Evolutionary conservation across 2,797 vertebrate genomes (phyloP).

Genomic region (Ara ararauna): DNA sequence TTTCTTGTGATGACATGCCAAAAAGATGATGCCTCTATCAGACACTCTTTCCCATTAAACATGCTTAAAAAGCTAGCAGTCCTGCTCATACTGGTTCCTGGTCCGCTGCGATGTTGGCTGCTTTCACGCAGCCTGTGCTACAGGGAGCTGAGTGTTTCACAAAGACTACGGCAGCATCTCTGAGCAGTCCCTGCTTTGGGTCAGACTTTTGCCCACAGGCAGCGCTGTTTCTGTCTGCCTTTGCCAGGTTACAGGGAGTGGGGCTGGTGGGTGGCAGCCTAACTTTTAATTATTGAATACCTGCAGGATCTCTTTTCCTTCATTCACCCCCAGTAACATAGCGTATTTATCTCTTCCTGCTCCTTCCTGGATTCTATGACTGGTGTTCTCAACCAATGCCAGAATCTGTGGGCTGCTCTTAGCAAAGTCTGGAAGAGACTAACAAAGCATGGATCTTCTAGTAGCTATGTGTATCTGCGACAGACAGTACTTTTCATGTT

Average conservation of each 20-base stretch:
- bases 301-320: not conserved
- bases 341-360: not conserved
- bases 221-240: conserved; percentile 10
- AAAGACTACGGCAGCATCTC: not conserved
- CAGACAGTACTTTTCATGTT: not conserved
- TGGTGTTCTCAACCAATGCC: not conserved
- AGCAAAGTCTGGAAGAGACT: not conserved
- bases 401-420: not conserved
- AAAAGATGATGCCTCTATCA: conserved; percentile 42
- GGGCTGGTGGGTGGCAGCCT: not conserved
- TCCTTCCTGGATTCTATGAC: not conserved
- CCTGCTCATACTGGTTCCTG: not conserved
- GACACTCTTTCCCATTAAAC: not conserved
- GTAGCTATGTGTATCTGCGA: not conserved
- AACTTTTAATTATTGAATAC: not conserved
- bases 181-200: not conserved
- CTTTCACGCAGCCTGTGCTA: not conserved
- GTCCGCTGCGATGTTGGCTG: not conserved
- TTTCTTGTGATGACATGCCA: conserved; percentile 28
- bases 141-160: not conserved
- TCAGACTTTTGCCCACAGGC: not conserved
- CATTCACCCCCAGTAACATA: not conserved
- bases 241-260: not conserved
- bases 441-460: not conserved
- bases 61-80: not conserved